Percentiles rank a stretch among this genome's conserved stretches.
Evolutionary conservation across 1,140 invertebrate species (phyloP).

Genomic region (Aleiodes sp.): DNA sequence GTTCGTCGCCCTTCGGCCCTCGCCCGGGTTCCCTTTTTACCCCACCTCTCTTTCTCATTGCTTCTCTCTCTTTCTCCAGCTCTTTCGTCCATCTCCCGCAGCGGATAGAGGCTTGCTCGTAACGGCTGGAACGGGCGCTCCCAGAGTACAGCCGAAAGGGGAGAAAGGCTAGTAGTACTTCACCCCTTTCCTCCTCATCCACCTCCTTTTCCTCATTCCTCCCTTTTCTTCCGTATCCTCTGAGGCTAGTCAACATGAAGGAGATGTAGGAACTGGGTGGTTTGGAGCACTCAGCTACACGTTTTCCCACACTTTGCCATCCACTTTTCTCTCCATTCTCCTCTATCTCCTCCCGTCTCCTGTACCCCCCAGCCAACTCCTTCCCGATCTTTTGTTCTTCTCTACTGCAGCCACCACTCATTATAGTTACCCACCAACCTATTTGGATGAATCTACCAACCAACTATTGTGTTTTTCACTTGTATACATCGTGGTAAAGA

Average conservation of each 20-base stretch:
- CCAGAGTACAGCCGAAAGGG: too few species aligned
- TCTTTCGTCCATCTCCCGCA: slow-evolving; percentile 30
- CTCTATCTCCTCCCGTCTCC: slow-evolving; percentile 28
- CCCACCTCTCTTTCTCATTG: too few species aligned
- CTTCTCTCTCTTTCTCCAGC: slow-evolving; percentile 30
- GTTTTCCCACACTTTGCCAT: slow-evolving; percentile 48
- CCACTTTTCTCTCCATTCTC: slow-evolving; percentile 36
- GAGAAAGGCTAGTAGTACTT: too few species aligned
- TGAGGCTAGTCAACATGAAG: too few species aligned
- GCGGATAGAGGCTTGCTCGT: slow-evolving; percentile 44
- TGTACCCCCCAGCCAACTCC: slow-evolving; percentile 37
- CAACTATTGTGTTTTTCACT: too few species aligned
- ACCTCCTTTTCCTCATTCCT: slow-evolving; percentile 18
- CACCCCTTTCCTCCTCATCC: slow-evolving; percentile 34
- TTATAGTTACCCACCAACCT: slow-evolving; percentile 51
- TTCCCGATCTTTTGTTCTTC: slow-evolving; percentile 44
- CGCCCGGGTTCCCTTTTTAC: slow-evolving; percentile 48
- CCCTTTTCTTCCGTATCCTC: slow-evolving; percentile 14
- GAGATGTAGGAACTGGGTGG: slow-evolving; percentile 31
- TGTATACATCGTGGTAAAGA: too few species aligned
- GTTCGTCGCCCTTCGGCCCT: slow-evolving; percentile 44
- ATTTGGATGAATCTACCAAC: too few species aligned
- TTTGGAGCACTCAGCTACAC: slow-evolving; percentile 40
- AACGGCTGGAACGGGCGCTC: slow-evolving; percentile 47
- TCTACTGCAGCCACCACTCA: slow-evolving; percentile 54